Percentiles rank a stretch among this genome's conserved stretches.
These are phyloP conservation scores for Hippoglossus stenolepis DNA, from an alignment of 2,113 vertebrate species.

Conservation along the genomic window DNA sequence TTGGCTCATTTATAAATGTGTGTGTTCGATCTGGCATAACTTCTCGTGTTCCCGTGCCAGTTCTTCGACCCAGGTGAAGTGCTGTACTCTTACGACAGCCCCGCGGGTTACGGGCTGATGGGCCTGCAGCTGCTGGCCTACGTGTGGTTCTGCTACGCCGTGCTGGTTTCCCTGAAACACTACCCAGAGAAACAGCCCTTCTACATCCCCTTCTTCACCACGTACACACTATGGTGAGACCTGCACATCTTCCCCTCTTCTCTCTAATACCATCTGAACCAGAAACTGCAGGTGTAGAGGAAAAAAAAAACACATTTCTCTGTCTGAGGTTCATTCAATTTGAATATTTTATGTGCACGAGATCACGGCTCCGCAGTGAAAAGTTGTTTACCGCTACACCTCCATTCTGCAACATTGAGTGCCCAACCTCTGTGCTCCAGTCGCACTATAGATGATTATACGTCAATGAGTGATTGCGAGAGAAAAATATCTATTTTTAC, in stretches of 20 bases:
- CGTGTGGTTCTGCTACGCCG: slow-evolving; percentile 94
- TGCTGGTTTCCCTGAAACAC: slow-evolving; percentile 90
- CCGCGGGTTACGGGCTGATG: slow-evolving; percentile 91
- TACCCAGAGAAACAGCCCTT: slow-evolving; percentile 93
- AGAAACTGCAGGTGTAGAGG: not conserved
- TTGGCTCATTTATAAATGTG: not conserved
- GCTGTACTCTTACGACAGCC: slow-evolving; percentile 92
- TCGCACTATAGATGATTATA: slow-evolving; percentile 33
- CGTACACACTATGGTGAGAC: slow-evolving; percentile 92
- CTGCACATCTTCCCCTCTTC: not conserved
- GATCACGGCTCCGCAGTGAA: slow-evolving; percentile 23
- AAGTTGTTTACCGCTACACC: slow-evolving; percentile 43
- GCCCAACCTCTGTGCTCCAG: slow-evolving; percentile 9
- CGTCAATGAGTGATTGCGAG: slow-evolving; percentile 39
- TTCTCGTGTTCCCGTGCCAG: slow-evolving; percentile 71
- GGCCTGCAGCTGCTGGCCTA: slow-evolving; percentile 91
- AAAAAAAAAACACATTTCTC: slow-evolving; percentile 14
- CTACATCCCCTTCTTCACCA: slow-evolving; percentile 92
- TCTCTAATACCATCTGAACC: not conserved
- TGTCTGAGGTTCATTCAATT: slow-evolving; percentile 32
- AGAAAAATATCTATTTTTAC: slow-evolving; percentile 48
- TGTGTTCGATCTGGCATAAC: slow-evolving; percentile 10
- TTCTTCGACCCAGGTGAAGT: slow-evolving; percentile 95
- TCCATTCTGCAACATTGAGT: slow-evolving; percentile 11
- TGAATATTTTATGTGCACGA: slow-evolving; percentile 61